Evolutionary conservation across 2,888 invertebrate genomes (phyloP).

Genomic region (Ametastegia equiseti): DNA sequence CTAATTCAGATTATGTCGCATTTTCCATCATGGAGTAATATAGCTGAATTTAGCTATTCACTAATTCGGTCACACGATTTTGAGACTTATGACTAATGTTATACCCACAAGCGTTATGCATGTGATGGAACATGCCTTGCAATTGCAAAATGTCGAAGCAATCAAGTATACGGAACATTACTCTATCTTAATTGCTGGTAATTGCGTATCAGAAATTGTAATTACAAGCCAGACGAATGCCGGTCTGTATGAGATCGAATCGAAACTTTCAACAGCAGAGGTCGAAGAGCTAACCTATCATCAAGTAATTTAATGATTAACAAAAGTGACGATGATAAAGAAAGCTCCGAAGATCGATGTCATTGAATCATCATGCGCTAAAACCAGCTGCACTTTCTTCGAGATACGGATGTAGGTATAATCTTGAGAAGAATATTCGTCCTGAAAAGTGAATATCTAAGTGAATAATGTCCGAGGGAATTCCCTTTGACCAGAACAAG

Average conservation of each 20-base stretch:
- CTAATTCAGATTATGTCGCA: not conserved
- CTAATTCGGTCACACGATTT: slow-evolving; percentile 6
- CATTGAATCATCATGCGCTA: not conserved
- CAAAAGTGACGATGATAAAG: not conserved
- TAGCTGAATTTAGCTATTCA: not conserved
- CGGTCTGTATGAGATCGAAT: not conserved
- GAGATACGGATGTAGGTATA: not conserved
- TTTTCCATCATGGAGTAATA: not conserved
- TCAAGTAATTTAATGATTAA: not conserved
- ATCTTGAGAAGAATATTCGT: not conserved
- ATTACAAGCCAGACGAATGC: not conserved
- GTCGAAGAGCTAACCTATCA: slow-evolving; percentile 14
- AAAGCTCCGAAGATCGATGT: not conserved
- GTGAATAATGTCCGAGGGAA: slow-evolving; percentile 23
- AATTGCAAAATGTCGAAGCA: slow-evolving; percentile 2
- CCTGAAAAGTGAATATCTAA: slow-evolving; percentile 14
- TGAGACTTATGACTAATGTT: not conserved
- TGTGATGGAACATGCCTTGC: not conserved
- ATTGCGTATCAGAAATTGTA: slow-evolving; percentile 18
- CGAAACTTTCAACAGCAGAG: not conserved
- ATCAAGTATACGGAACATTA: slow-evolving; percentile 4
- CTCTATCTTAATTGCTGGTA: not conserved
- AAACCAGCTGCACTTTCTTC: not conserved
- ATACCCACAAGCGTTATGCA: not conserved
- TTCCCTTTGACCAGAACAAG: slow-evolving; percentile 41